Base-by-base conservation (phyloP, 2,888 invertebrate genomes). In the Thymelicus acteon region DNA sequence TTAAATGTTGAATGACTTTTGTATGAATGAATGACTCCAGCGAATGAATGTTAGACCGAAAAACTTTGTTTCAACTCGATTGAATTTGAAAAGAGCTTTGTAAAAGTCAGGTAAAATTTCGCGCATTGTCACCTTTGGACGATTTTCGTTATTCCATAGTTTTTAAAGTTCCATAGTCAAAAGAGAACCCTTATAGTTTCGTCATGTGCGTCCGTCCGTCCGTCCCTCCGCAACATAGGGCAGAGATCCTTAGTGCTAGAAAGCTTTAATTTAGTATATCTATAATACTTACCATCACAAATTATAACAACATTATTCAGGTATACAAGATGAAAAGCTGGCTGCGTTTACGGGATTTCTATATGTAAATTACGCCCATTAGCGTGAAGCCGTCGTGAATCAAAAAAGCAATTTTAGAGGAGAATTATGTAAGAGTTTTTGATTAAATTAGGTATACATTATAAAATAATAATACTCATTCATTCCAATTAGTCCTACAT, bases 311-410 rank as follows among this genome's bases (percentile, higher is more conserved):
- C n/a, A 52, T 52, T 52, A 52, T 52, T 52, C 15, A 52, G 52
- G 15, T 52, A 48, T 52, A 52, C 19, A 52, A 52, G 52, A 52
- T 7, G 15, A 19, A 52, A 52, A 52, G 52, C 19, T 52, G 52
- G 1, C 52, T 19, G 48, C 15, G 19, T 19, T 52, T 19, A 19
- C 52, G 52, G 52, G 19, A 19, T 52, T 52, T 52, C 52, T 52
- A 52, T 52, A 52, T 52, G 52, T 19, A 52, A 52, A 52, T 52
- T 52, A 19, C 52, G 52, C 5, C 52, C 52, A 52, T 52, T 52
- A 19, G 52, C 52, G 52, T 52, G 52, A 52, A 52, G 19, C 52
- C 15, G 19, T 52, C 52, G 52, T 52, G 19, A 52, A 19, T 52
- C 52, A 52, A 19, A 19, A 52, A 52, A 52, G 52, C 52, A 52